These are phyloP conservation scores for Marisa cornuarietis DNA, from an alignment of 1,140 invertebrate species.

Conservation along the genomic window DNA sequence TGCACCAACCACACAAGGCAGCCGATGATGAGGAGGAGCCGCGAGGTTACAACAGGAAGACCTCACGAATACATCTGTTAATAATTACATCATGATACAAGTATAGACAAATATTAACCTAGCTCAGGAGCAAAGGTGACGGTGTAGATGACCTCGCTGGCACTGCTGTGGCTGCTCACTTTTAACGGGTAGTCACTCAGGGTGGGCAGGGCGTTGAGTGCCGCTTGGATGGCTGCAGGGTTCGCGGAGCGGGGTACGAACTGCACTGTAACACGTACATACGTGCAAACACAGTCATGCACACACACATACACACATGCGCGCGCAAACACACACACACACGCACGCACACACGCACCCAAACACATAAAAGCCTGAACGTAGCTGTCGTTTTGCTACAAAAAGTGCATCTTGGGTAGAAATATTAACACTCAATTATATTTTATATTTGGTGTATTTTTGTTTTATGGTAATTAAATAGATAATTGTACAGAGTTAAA, in stretches of 20 bases:
- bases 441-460: too few relatives aligned
- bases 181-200: conserved; percentile 15
- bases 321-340: background rate
- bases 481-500: too few relatives aligned
- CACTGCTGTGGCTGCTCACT: conserved; percentile 8
- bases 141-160: conserved; percentile 9
- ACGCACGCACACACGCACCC: background rate
- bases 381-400: too few relatives aligned
- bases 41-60: too few relatives aligned
- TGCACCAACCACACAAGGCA: too few relatives aligned
- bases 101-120: background rate
- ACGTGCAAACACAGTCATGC: background rate
- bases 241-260: background rate
- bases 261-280: conserved; percentile 4
- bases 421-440: too few relatives aligned
- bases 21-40: too few relatives aligned
- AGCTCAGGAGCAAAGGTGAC: conserved; percentile 23
- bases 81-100: too few relatives aligned
- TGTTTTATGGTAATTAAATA: too few relatives aligned
- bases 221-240: background rate
- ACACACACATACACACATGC: background rate
- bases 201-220: conserved; percentile 29
- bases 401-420: too few relatives aligned
- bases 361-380: background rate
- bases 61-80: too few relatives aligned